phyloP scores from a whole-genome alignment of 2,113 vertebrate species.

The Sphyrna mokarran region DNA sequence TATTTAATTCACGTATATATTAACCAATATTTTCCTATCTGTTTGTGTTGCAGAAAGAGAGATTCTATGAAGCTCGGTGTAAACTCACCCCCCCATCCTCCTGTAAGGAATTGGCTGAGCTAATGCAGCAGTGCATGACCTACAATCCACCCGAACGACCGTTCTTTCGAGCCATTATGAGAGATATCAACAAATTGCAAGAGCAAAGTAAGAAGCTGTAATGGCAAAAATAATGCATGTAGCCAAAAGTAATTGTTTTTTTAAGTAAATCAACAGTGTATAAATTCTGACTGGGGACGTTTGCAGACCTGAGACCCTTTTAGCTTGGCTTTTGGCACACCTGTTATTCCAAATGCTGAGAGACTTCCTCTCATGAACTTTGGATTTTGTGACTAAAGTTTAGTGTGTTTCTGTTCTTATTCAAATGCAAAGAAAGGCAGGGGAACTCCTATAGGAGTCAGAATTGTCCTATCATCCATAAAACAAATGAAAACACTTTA shows the following conservation, averaged over 20 bases:
- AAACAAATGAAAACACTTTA: neutral
- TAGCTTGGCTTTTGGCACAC: neutral
- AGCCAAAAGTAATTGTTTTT: neutral
- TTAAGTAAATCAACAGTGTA: neutral
- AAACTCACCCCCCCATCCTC: constrained; percentile 72
- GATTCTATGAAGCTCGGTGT: constrained; percentile 80
- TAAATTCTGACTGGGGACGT: neutral
- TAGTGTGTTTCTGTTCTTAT: neutral
- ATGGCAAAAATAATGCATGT: neutral
- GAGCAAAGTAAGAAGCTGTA: constrained; percentile 67
- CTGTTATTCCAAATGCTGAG: neutral
- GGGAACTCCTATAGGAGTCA: neutral
- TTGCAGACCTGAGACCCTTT: neutral
- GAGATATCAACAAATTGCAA: constrained; percentile 85
- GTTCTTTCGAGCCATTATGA: constrained; percentile 93
- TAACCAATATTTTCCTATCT: neutral
- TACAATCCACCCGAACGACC: constrained; percentile 89
- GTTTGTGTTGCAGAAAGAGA: constrained; percentile 70
- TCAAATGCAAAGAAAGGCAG: neutral
- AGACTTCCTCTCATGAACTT: neutral
- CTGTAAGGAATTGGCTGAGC: constrained; percentile 81
- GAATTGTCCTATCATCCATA: neutral
- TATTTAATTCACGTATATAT: neutral
- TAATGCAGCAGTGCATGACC: constrained; percentile 97
- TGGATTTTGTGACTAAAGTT: neutral